A percentile compares a stretch with the other conserved stretches of the same genome.
Conservation (phyloP, 2,888 invertebrate genomes). For the Cheilosia pagana region DNA sequence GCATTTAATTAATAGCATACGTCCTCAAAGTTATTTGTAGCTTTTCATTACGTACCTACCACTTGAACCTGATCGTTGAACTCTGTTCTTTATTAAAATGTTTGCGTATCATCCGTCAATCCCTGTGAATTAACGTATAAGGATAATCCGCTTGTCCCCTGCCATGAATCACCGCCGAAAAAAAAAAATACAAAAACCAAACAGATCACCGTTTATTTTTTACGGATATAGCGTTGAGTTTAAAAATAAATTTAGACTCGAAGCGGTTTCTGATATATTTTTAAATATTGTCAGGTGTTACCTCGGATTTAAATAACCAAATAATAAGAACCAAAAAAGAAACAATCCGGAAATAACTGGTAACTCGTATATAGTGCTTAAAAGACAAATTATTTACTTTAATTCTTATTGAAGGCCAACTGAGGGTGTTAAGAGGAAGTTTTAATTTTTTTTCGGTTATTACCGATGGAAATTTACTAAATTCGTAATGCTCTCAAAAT, state of each 20-base stretch:
- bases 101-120: slow-evolving; percentile 24
- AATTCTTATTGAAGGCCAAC: slow-evolving; percentile 53
- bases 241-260: slow-evolving; percentile 52
- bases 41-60: slow-evolving; percentile 2
- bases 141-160: slow-evolving; percentile 21
- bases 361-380: slow-evolving; percentile 19
- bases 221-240: slow-evolving; percentile 5
- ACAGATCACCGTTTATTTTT: slow-evolving; percentile 24
- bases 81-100: slow-evolving; percentile 24
- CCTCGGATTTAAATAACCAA: slow-evolving; percentile 32
- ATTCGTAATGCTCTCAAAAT: slow-evolving; percentile 1
- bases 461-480: not conserved
- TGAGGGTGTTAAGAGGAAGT: slow-evolving; percentile 1
- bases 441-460: not conserved
- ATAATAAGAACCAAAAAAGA: slow-evolving; percentile 3
- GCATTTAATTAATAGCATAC: slow-evolving; percentile 10
- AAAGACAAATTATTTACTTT: slow-evolving; percentile 31
- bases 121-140: slow-evolving; percentile 31
- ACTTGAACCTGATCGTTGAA: slow-evolving; percentile 37
- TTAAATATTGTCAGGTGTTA: slow-evolving; percentile 49
- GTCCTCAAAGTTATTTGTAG: slow-evolving; percentile 1
- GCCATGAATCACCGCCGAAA: slow-evolving; percentile 40
- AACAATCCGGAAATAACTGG: slow-evolving; percentile 43
- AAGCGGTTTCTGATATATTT: slow-evolving; percentile 40
- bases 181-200: no score